Evolutionary conservation across 2,113 vertebrate genomes (phyloP), one percentile per base, ranked within the genome.

Genomic region (Nesoenas mayeri): DNA sequence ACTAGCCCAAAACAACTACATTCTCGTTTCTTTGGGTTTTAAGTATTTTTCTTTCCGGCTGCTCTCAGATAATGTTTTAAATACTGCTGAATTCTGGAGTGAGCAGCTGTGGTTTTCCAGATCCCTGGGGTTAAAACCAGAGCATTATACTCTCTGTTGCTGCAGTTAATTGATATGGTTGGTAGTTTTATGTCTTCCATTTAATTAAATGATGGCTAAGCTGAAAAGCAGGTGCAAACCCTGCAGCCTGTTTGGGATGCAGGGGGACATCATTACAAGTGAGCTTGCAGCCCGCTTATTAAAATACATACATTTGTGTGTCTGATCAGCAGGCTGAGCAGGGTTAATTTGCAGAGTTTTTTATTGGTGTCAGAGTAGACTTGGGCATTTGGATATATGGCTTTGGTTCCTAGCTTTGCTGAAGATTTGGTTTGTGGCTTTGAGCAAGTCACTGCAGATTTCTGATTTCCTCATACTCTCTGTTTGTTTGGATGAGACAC

Each of bases 111-210:
- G 92, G 83, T 90, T 96, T 3, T 10, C 58, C 79, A 72, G 34
- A 69, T 91, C 57, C 82, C 69, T 81, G 77, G n/a, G 72, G 64
- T 90, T 96, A 86, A 92, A 93, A 90, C 51, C 32, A 48, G 65
- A 83, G 44, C 69, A 32, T 67, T 81, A 57, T 65, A 57, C 25
- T 56, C 28, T 28, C 29, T 71, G 22, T 83, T 95, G 75, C 75
- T 79, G n/a, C 77, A 78, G 60, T 94, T 95, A 94, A 91, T 93
- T 90, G 88, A 79, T 92, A 61, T 7, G 31, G 69, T 70, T 93
- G 69, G 73, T 93, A 89, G 83, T 57, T 95, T 94, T 92, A 88
- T 88, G 64, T 78, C 75, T 95, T 79, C 51, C 57, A 57, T 93
- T 91, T 90, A 93, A 91, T 95, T 86, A 93, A 95, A 61, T 75